Base-by-base conservation (phyloP, 2,113 vertebrate genomes). In the Brienomyrus brachyistius region DNA sequence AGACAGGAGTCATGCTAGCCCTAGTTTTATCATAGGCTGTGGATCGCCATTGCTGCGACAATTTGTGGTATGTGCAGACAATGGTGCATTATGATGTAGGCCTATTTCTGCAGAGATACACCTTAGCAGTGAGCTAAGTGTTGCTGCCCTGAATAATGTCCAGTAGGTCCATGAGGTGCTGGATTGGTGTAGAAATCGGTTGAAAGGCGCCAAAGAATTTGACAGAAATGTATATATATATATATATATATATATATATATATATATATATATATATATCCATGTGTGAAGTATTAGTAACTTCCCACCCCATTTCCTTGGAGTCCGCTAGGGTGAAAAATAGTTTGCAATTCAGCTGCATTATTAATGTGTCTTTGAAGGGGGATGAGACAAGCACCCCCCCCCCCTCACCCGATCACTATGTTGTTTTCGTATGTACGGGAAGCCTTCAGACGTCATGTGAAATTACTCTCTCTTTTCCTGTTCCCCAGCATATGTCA, bases 341-440 rank as follows among this genome's bases (percentile, higher is more conserved):
- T 52, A 45, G 70, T 77, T 82, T 52, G 51, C 35, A 51, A 51
- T 83, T 89, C 15, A 54, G 74, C 31, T 82, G 48, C 88, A 89
- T 89, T 80, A 83, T 27, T 83, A 56, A 83, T 56, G 45, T 27
- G 31, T 83, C 8, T 83, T 40, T 88, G 62, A 50, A 50, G 59
- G 50, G 1, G 50, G 31, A 5, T 15, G 35, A 27, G 35, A 21
- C 4, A 10, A 47, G 27, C 43, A 10, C 51, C 6, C n/a, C 48
- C 8, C 85, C 85, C n/a, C 50, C 85, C 85, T n/a, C n/a, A n/a
- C 19, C 1, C 51, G 9, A 87, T 50, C 88, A 89, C 48, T 52
- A n/a, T n/a, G 87, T 88, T 88, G 45, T 88, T 88, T 62, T 88
- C 56, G 56, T 88, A 62, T 66, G 86, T 87, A 56, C 31, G 86